Percentiles rank a stretch among this genome's conserved stretches.
phyloP scores from a whole-genome alignment of 2,797 vertebrate genomes.

The Helarctos malayanus region DNA sequence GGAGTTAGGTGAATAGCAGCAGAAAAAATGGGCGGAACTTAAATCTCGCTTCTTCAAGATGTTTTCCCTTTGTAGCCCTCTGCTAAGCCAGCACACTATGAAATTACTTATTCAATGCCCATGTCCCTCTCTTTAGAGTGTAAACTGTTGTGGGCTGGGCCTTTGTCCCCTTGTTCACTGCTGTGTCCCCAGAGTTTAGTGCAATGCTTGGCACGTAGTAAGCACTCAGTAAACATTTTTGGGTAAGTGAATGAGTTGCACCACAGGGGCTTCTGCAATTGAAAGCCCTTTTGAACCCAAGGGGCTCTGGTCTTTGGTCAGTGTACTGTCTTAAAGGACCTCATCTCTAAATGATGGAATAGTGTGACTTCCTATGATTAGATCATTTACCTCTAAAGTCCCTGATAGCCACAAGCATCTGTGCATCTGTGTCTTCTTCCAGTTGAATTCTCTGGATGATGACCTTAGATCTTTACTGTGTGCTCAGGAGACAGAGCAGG shows the following conservation, averaged over 20 bases:
- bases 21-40: not conserved
- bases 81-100: not conserved
- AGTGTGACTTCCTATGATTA: not conserved
- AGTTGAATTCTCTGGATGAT: not conserved
- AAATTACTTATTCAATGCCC: not conserved
- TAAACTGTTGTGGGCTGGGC: not conserved
- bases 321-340: not conserved
- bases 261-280: not conserved
- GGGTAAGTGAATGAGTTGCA: not conserved
- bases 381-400: not conserved
- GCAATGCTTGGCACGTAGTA: not conserved
- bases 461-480: not conserved
- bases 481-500: not conserved
- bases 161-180: not conserved
- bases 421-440: not conserved
- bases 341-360: not conserved
- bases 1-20: not conserved
- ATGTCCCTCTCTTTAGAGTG: not conserved
- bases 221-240: not conserved
- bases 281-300: not conserved
- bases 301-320: not conserved
- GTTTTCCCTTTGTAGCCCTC: not conserved
- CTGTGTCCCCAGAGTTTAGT: not conserved
- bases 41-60: constrained; percentile 8
- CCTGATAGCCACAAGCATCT: not conserved